Evolutionary conservation across 2,888 invertebrate species (phyloP), one percentile per base, ranked within the genome.

Genomic region (Villa cingulata): DNA sequence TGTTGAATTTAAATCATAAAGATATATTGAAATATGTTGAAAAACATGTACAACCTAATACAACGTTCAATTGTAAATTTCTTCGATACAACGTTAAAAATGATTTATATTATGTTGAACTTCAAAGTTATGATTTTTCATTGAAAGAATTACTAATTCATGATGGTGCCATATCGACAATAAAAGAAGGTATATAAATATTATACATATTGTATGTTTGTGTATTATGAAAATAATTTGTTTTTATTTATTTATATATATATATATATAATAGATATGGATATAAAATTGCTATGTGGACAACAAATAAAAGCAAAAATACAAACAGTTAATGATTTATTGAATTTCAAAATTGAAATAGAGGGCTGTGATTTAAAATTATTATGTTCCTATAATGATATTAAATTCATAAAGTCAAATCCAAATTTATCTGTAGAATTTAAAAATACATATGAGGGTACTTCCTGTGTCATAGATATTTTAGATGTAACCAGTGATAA

Each of bases 1-100:
- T 71, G 18, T 78, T 82, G 0, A 66, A 68, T 38, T 76, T 72
- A 6, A 74, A 74, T 0, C 62, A 62, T 32, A 48, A 62, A 56
- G 70, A 58, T 51, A 65, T 68, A 45, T 62, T 64, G 17, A 64
- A 64, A 54, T 59, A 62, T 46, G 63, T 68, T 61, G 66, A 65
- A 17, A 65, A 63, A 40, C 66, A 61, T 56, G 60, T 68, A 52
- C 62, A 64, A 1, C 50, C 57, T 15, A 62, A 60, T 48, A 59
- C 62, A 18, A 60, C 58, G 7, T 55, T 68, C 4, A 56, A 59
- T 16, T 66, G 67, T 48, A 63, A 66, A 43, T 68, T 63, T 36
- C 48, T 58, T 12, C 54, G 58, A 20, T 62, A 58, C 37, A 58
- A 60, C 17, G 4, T 12, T 32, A 53, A 54, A 14, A 52, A 58